Percentiles rank a stretch among this genome's conserved stretches.
These are phyloP conservation scores for Egretta garzetta DNA, from an alignment of 2,113 vertebrate genomes.

Conservation along the genomic window DNA sequence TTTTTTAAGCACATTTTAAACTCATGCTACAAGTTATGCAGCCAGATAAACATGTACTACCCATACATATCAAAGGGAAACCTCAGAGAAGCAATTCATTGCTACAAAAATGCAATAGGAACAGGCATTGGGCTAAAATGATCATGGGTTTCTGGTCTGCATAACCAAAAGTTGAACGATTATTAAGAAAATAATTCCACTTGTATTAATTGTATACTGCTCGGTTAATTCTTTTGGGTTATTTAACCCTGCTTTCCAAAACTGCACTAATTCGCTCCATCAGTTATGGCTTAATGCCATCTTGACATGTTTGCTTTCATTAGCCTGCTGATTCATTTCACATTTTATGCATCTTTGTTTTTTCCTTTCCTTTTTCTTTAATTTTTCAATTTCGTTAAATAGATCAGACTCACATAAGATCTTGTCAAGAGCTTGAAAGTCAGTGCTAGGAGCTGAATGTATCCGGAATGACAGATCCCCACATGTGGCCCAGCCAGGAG, in stretches of 20 bases:
- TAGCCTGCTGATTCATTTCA: not conserved
- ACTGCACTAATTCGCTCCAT: not conserved
- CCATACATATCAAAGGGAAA: not conserved
- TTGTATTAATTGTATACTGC: not conserved
- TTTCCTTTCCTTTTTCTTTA: not conserved
- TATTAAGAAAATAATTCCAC: slow-evolving; percentile 6
- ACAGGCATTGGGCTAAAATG: not conserved
- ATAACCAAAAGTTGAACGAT: not conserved
- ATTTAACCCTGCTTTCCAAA: slow-evolving; percentile 24
- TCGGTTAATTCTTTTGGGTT: slow-evolving; percentile 26
- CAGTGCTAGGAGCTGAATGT: not conserved
- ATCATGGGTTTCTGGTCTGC: not conserved
- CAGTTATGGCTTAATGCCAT: not conserved
- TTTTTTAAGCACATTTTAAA: not conserved
- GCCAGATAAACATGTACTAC: not conserved
- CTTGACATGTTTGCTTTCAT: not conserved
- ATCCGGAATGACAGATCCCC: not conserved
- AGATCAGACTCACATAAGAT: not conserved
- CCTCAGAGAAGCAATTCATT: not conserved
- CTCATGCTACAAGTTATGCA: not conserved
- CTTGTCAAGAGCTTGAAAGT: not conserved
- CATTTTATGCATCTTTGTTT: not conserved
- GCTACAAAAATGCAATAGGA: not conserved
- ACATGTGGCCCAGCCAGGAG: not conserved
- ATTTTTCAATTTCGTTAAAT: not conserved